Base-by-base conservation (phyloP, 2,797 vertebrate species). In the Austrolebias charrua region DNA sequence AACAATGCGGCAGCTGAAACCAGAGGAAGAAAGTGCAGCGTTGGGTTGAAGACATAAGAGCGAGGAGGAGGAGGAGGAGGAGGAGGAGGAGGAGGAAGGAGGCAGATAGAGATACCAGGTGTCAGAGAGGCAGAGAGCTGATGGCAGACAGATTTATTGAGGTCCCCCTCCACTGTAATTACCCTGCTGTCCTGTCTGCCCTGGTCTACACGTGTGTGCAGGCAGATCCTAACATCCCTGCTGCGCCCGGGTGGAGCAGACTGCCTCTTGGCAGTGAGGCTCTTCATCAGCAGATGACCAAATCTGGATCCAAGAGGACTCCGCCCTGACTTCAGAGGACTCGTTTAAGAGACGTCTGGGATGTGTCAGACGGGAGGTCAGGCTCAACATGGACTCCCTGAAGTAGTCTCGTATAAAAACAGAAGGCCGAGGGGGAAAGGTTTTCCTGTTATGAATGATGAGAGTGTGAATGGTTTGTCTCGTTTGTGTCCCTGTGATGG, bases 91-190 rank as follows among this genome's bases (percentile, higher is more conserved):
- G 74, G 76, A 72, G 60, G 60, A n/a, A 38, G 35, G 44, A 67
- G 67, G 73, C 69, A 69, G 79, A 84, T 76, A 78, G 67, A 82
- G 76, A 80, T 73, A 78, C 62, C 67, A 73, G 77, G 78, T 82
- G 82, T 81, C 76, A 79, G 78, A 76, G 75, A 80, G 66, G 61
- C 69, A 28, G 69, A 80, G 78, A 71, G 77, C 73, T 75, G 83
- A 78, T 76, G 81, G 72, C 73, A 85, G 85, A 77, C 69, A 61
- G 81, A 78, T 83, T 85, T 83, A 86, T 87, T 85, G 81, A 86
- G 87, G 75, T 85, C 82, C 83, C 80, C 75, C 71, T 48, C 71
- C 77, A 54, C 76, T 81, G 75, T 85, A 84, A 84, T 89, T 86
- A 84, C 85, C 86, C 79, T 67, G 78, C 73, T 72, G 72, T 54